Base-by-base conservation (phyloP, 2,113 vertebrate species). In the Mus pahari region DNA sequence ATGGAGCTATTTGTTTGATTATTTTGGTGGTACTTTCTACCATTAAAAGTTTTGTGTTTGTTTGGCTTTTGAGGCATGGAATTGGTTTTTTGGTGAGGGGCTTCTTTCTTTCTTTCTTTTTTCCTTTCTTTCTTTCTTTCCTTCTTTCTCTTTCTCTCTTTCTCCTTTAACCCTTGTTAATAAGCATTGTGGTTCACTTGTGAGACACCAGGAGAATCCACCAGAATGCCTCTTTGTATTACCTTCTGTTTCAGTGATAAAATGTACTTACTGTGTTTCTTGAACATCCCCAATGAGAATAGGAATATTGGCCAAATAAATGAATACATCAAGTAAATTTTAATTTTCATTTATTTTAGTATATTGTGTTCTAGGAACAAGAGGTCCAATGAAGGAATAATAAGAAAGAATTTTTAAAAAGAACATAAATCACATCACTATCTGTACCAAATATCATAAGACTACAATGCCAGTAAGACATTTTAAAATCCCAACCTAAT, bases 1-100 rank as follows among this genome's bases (percentile, higher is more conserved):
- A 36, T 87, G 90, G 83, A 98, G 90, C 39, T 89, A 95, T 70
- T 97, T 89, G 86, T 64, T 87, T 26, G 89, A 86, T 96, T 90
- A 91, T 92, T 89, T 82, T 91, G 89, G 36, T 31, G 11, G 42
- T 50, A 17, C 48, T 39, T 95, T 96, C 45, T 95, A 64, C 19
- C 39, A 90, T 55, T 71, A 82, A 92, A 7, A 79, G 22, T 9
- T 86, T 89, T 93, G 2, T 53, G 33, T 68, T 90, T 75, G 81
- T 78, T 92, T 75, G 81, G 71, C 53, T 55, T 62, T 36, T 36
- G 14, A 31, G 0, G 14, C 14, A 14, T 8, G 17, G 50, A 14
- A 48, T 26, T 91, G 36, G 14, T 70, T 64, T 31, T 73, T 60
- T 62, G 22, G 20, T 22, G 26, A 5, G 64, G 26, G 22, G 0